Evolutionary conservation across 2,888 invertebrate genomes (phyloP), one percentile per base, ranked within the genome.

Genomic region (Cheilosia soror): DNA sequence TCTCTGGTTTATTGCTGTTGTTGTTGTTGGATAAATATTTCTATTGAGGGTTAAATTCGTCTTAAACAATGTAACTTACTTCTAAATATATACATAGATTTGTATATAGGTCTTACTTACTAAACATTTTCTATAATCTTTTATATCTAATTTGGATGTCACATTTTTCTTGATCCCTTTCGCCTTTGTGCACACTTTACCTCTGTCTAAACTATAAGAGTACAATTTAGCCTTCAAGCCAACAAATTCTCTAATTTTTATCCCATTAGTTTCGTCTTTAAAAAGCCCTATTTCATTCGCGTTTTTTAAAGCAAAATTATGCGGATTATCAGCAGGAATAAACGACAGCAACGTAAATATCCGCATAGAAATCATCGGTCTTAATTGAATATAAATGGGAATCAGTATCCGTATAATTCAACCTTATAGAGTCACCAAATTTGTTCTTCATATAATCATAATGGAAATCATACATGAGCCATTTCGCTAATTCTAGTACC

Each of bases 391-490:
- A 75, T 13, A 79, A 57, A 42, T 78, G 75, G 25, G 77, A 77
- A 44, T 84, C 83, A 25, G 78, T 84, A 47, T 84, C 83, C 27
- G 40, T 84, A 55, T 78, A 84, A n/a, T 69, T 63, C n/a, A 79
- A 29, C 42, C 20, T 15, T 40, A 69, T n/a, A 47, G 68, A 63
- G 15, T 71, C 27, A 13, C n/a, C n/a, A 60, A 77, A 66, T 15
- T 76, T 88, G 37, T 37, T 44, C 75, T 88, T 90, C 75, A 91
- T 87, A 49, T 88, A 89, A 75, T 89, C 88, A 76, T 91, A 92
- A 80, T 90, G 33, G 33, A 20, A 20, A 20, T 20, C 20, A 20
- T 20, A 20, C 20, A 20, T 20, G 20, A 20, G 20, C 20, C 20
- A 20, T 20, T 20, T 20, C 20, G 20, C 20, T 20, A 20, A 20